These are phyloP conservation scores for Troides oblongomaculatus DNA, from an alignment of 2,888 invertebrate genomes.

Conservation along the genomic window DNA sequence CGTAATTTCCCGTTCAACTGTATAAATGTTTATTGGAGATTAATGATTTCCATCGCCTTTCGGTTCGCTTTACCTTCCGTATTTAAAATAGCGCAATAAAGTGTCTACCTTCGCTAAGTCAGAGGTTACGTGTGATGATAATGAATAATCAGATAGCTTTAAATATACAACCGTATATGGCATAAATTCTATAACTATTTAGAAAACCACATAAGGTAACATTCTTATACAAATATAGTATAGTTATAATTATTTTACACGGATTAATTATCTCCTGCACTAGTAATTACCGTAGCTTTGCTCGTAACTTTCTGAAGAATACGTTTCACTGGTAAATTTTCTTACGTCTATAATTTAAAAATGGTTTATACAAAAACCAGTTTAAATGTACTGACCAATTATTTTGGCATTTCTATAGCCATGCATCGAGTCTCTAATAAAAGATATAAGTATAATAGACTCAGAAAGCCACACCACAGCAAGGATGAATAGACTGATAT, in stretches of 20 bases:
- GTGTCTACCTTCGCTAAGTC: slow-evolving; percentile 26
- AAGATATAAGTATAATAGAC: no score
- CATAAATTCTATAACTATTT: slow-evolving; percentile 1
- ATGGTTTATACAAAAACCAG: no score
- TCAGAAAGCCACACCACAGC: no score
- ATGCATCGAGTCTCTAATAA: no score
- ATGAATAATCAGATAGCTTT: slow-evolving; percentile 18
- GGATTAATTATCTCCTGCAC: background rate
- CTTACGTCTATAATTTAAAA: no score
- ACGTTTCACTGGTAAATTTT: no score
- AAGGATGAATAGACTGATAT: no score
- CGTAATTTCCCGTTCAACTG: background rate
- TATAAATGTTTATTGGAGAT: slow-evolving; percentile 19
- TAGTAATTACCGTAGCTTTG: no score
- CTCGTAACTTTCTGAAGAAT: no score
- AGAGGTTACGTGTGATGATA: slow-evolving; percentile 24
- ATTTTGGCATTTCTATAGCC: no score
- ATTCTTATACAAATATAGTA: no score
- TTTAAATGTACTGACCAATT: no score
- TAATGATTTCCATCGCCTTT: slow-evolving; percentile 20
- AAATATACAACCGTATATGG: slow-evolving; percentile 2
- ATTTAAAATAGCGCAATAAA: slow-evolving; percentile 26
- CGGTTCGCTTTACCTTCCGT: slow-evolving; percentile 23
- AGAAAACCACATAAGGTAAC: background rate
- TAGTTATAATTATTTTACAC: background rate